These are phyloP conservation scores for Dolichallabes microphthalmus DNA, from an alignment of 2,113 vertebrate genomes.

Conservation along the genomic window DNA sequence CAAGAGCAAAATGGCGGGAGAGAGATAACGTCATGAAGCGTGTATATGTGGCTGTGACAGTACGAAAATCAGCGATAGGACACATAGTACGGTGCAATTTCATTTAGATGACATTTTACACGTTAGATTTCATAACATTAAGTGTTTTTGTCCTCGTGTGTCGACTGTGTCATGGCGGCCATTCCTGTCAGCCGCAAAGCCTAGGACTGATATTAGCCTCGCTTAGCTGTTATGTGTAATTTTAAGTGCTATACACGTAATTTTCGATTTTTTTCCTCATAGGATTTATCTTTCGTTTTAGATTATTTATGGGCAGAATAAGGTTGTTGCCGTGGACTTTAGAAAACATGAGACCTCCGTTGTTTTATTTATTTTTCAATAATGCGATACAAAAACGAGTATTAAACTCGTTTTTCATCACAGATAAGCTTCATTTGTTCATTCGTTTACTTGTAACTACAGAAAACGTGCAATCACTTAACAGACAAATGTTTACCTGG, in stretches of 20 bases:
- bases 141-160: background rate
- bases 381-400: background rate
- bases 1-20: conserved; percentile 5
- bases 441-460: background rate
- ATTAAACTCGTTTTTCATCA: background rate
- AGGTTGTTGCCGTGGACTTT: background rate
- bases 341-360: background rate
- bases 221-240: background rate
- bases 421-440: background rate
- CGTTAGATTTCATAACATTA: background rate
- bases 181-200: background rate
- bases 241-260: background rate
- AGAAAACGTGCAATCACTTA: background rate
- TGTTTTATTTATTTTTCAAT: background rate
- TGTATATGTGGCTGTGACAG: background rate
- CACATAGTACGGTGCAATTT: background rate
- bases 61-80: background rate
- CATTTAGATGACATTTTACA: background rate
- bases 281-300: background rate
- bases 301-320: background rate
- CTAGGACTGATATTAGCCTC: background rate
- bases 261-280: background rate
- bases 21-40: background rate
- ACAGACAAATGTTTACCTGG: background rate
- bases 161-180: background rate